These are phyloP conservation scores for Mongoloraphidia duomilia DNA, from an alignment of 2,888 invertebrate genomes.

Conservation along the genomic window DNA sequence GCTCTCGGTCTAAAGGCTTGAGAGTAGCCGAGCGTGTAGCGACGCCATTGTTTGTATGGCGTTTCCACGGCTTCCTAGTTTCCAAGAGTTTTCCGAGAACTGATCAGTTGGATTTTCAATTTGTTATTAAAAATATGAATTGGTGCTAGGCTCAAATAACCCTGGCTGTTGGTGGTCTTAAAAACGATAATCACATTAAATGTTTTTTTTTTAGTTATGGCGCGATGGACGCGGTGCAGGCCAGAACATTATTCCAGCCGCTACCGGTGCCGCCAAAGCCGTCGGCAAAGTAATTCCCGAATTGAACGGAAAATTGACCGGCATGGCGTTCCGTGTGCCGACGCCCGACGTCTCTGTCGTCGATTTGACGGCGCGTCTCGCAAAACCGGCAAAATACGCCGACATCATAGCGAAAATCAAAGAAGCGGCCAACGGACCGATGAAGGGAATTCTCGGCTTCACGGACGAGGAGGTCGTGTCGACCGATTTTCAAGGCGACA, in stretches of 20 bases:
- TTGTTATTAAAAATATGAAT: no score
- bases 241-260: constrained; percentile 61
- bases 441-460: constrained; percentile 51
- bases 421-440: constrained; percentile 36
- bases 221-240: constrained; percentile 54
- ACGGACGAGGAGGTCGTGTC: constrained; percentile 60
- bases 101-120: no score
- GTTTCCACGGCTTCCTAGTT: no score
- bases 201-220: constrained; percentile 28
- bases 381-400: constrained; percentile 44
- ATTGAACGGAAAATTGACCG: constrained; percentile 60
- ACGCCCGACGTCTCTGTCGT: constrained; percentile 68
- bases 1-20: no score
- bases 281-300: constrained; percentile 71
- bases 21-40: no score
- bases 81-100: no score
- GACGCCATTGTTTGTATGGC: no score
- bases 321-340: constrained; percentile 72
- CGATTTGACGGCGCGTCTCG: constrained; percentile 48
- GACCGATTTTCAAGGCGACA: constrained; percentile 48
- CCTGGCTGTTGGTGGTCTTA: no score
- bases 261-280: constrained; percentile 66
- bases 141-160: no score
- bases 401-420: constrained; percentile 45
- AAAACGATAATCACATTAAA: no score